Percentiles rank a stretch among this genome's conserved stretches.
These are phyloP conservation scores for Pyrrhosoma nymphula DNA, from an alignment of 2,888 invertebrate species.

Conservation along the genomic window DNA sequence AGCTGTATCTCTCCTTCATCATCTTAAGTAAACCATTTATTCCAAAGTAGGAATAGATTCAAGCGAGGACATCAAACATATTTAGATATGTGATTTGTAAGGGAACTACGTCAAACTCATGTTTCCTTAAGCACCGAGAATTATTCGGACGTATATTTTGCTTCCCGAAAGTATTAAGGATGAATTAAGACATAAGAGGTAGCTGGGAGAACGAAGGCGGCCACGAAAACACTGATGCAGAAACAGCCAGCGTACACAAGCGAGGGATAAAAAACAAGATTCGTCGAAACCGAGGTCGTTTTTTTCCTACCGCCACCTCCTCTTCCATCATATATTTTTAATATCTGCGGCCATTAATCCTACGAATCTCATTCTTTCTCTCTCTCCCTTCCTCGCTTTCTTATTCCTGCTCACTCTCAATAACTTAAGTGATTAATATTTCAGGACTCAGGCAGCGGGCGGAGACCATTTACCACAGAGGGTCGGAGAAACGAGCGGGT, in stretches of 20 bases:
- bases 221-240: not conserved
- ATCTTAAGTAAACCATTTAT: no score
- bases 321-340: slow-evolving; percentile 14
- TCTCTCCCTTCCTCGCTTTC: not conserved
- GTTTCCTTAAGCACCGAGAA: no score
- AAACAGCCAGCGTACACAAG: not conserved
- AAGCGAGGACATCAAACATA: no score
- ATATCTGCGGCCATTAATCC: slow-evolving; percentile 52
- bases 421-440: slow-evolving; percentile 61
- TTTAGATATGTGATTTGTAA: no score
- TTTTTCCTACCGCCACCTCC: not conserved
- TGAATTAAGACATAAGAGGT: not conserved
- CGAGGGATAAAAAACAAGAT: not conserved
- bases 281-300: not conserved
- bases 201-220: not conserved
- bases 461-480: slow-evolving; percentile 42
- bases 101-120: no score
- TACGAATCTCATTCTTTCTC: not conserved
- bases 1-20: no score
- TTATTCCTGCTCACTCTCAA: not conserved
- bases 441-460: slow-evolving; percentile 41
- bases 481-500: not conserved
- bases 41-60: no score
- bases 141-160: no score
- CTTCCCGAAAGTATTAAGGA: no score